Evolutionary conservation across 2,888 invertebrate species (phyloP).

Genomic region (Apodemia arnacis): DNA sequence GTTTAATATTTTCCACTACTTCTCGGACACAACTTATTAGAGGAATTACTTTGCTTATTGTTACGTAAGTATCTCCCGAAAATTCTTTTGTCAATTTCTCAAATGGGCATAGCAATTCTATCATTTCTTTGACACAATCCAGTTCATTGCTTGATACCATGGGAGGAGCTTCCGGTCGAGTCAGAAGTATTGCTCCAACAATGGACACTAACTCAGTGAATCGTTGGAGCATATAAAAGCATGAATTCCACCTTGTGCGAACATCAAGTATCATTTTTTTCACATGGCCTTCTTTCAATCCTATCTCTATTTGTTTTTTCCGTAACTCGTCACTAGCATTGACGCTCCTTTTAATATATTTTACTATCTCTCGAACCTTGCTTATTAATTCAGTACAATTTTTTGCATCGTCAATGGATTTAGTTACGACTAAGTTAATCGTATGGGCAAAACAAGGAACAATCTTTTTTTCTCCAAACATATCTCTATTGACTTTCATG

Average conservation of each 20-base stretch:
- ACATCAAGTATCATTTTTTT: no score
- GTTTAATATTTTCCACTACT: slow-evolving; percentile 32
- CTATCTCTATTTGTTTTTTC: no score
- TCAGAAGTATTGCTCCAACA: slow-evolving; percentile 26
- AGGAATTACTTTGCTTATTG: slow-evolving; percentile 67
- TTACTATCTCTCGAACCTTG: no score
- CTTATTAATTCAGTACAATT: no score
- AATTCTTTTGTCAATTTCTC: slow-evolving; percentile 74
- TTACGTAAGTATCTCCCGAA: slow-evolving; percentile 70
- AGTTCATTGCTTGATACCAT: slow-evolving; percentile 28
- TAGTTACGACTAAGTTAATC: no score
- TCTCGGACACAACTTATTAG: slow-evolving; percentile 61
- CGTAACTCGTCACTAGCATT: no score
- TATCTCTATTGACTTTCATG: no score
- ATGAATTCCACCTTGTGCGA: slow-evolving; percentile 54
- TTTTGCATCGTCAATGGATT: no score
- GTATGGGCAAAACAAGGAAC: no score
- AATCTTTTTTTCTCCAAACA: no score
- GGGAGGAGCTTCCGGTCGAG: slow-evolving; percentile 25
- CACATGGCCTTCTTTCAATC: no score
- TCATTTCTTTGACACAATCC: slow-evolving; percentile 38
- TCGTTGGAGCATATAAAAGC: slow-evolving; percentile 54
- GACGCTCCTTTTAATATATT: no score
- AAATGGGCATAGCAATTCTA: slow-evolving; percentile 68
- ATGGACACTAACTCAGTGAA: slow-evolving; percentile 49